phyloP scores from a whole-genome alignment of 2,888 invertebrate species.

The Dryococelus australis region DNA sequence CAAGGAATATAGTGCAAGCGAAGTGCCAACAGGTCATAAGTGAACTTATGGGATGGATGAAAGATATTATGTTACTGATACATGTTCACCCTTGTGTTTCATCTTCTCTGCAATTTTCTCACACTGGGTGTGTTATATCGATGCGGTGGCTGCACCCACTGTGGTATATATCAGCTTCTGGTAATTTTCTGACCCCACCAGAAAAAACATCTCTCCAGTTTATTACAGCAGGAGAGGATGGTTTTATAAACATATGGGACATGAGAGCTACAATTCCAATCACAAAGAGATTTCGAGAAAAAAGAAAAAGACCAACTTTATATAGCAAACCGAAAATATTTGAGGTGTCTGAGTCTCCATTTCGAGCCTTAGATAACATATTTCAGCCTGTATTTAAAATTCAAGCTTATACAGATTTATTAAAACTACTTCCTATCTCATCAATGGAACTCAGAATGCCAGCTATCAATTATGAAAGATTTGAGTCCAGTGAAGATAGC shows the following conservation, averaged over 20 bases:
- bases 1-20: background rate
- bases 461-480: background rate
- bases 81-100: constrained; percentile 13
- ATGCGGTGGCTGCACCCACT: background rate
- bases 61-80: background rate
- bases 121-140: background rate
- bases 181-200: background rate
- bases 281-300: background rate
- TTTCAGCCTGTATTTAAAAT: constrained; percentile 11
- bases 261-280: background rate
- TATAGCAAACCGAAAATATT: background rate
- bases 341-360: background rate
- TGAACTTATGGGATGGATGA: constrained; percentile 3
- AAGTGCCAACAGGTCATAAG: background rate
- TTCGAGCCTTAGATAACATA: background rate
- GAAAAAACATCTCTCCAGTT: background rate
- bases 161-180: background rate
- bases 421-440: background rate
- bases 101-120: constrained; percentile 13
- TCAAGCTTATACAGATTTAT: background rate
- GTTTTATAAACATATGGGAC: background rate
- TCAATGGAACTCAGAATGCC: background rate
- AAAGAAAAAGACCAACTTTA: background rate
- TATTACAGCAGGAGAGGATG: constrained; percentile 25
- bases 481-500: background rate